These are phyloP conservation scores for Nomada ferruginata DNA, from an alignment of 2,888 invertebrate genomes.

Conservation along the genomic window DNA sequence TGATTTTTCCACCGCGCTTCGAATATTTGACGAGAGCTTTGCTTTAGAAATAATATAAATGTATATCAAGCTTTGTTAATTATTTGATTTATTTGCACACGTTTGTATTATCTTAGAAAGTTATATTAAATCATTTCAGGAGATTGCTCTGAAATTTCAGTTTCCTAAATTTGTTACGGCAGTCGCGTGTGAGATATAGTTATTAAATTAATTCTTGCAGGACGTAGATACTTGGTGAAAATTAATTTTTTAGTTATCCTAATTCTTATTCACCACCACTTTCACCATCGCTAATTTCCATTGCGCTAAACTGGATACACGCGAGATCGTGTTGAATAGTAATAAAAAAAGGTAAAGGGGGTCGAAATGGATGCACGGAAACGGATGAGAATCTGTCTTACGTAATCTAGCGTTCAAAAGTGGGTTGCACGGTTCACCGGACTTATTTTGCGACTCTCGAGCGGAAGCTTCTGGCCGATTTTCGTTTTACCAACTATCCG, in stretches of 20 bases:
- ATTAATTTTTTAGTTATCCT: not conserved
- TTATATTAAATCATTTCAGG: too few species aligned
- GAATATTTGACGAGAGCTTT: too few species aligned
- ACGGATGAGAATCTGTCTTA: conserved; percentile 55
- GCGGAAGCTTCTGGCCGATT: conserved; percentile 62
- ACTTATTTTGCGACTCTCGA: conserved; percentile 75
- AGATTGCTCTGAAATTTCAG: too few species aligned
- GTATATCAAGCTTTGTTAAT: too few species aligned
- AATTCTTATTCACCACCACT: not conserved
- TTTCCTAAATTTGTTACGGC: too few species aligned
- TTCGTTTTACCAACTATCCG: conserved; percentile 47
- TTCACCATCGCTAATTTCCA: not conserved
- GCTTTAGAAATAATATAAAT: too few species aligned
- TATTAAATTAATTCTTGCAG: too few species aligned
- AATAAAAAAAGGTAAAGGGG: not conserved
- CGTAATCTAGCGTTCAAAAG: conserved; percentile 72
- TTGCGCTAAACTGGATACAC: not conserved
- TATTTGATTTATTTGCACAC: too few species aligned
- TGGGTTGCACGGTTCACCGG: conserved; percentile 79
- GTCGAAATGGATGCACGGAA: conserved; percentile 15
- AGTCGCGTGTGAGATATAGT: too few species aligned
- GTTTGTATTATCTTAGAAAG: too few species aligned
- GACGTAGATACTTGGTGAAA: not conserved
- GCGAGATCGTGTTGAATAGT: conserved; percentile 16
- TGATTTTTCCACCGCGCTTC: too few species aligned